A percentile compares a stretch with the other conserved stretches of the same genome.
phyloP scores from a whole-genome alignment of 2,797 vertebrate species.

The Chromobotia macracanthus region DNA sequence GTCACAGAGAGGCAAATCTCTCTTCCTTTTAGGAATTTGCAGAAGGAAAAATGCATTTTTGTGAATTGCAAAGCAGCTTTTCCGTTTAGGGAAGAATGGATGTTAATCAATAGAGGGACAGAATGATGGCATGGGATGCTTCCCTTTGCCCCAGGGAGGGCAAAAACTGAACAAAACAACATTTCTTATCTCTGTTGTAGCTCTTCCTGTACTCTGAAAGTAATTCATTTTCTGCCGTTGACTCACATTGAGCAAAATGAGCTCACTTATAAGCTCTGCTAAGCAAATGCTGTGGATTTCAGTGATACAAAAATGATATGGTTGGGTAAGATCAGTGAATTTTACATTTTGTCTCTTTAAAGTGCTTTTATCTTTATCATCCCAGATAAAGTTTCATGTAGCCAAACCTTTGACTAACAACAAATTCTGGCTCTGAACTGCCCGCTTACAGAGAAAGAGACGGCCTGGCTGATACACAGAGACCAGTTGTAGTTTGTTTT shows the following conservation, averaged over 20 bases:
- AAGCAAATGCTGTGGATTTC: conserved; percentile 15
- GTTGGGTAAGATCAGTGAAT: conserved; percentile 4
- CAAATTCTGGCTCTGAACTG: not conserved
- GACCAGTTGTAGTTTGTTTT: not conserved
- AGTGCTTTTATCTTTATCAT: not conserved
- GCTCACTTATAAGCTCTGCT: conserved; percentile 7
- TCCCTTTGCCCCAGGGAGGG: conserved; percentile 51
- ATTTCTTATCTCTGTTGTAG: conserved; percentile 54
- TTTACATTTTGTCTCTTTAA: conserved; percentile 8
- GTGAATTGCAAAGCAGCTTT: conserved; percentile 58
- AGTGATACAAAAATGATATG: conserved; percentile 6
- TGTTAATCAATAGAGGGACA: conserved; percentile 69
- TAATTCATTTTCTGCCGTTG: conserved; percentile 70
- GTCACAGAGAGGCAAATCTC: conserved; percentile 32
- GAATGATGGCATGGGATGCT: conserved; percentile 58
- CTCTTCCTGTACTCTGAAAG: conserved; percentile 65
- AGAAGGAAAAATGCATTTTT: conserved; percentile 14
- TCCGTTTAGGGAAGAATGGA: conserved; percentile 55
- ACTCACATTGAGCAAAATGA: conserved; percentile 68
- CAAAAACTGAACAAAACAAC: conserved; percentile 52
- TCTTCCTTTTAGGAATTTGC: conserved; percentile 54
- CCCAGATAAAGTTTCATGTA: not conserved
- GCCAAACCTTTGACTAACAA: not conserved
- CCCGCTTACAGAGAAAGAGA: not conserved
- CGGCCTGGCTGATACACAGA: not conserved